A percentile compares a stretch with the other conserved stretches of the same genome.
phyloP scores from a whole-genome alignment of 2,113 vertebrate genomes.

The Nestor notabilis region DNA sequence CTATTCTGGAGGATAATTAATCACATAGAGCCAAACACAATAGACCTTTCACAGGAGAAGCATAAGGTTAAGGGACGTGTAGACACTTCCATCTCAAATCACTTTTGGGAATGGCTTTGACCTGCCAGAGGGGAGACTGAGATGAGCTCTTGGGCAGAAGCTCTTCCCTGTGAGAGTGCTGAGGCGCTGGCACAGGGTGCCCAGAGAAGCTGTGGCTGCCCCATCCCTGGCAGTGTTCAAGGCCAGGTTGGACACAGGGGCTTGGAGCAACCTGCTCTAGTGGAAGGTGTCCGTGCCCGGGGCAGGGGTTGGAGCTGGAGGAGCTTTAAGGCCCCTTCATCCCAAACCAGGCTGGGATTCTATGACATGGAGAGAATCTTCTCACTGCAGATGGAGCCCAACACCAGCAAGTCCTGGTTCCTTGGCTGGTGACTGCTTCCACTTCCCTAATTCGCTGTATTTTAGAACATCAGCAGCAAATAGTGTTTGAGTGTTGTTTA shows the following conservation, averaged over 20 bases:
- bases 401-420: not conserved
- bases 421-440: not conserved
- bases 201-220: too few relatives aligned
- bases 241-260: too few relatives aligned
- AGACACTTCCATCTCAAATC: not conserved
- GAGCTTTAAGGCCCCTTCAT: not conserved
- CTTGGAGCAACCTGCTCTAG: too few relatives aligned
- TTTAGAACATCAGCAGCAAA: not conserved
- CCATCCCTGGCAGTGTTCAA: too few relatives aligned
- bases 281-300: not conserved
- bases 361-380: not conserved
- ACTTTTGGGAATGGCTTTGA: not conserved
- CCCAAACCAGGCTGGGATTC: not conserved
- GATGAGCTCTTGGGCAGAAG: not conserved
- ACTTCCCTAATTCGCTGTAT: accelerated
- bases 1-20: not conserved
- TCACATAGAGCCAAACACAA: not conserved
- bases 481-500: not conserved
- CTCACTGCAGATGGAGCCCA: not conserved
- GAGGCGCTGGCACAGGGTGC: too few relatives aligned
- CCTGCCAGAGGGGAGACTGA: not conserved
- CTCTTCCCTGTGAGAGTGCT: not conserved
- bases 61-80: not conserved
- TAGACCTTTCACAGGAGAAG: not conserved
- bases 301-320: not conserved